phyloP scores from a whole-genome alignment of 92 coral and sea anemone species.

The Muricea muricata region DNA sequence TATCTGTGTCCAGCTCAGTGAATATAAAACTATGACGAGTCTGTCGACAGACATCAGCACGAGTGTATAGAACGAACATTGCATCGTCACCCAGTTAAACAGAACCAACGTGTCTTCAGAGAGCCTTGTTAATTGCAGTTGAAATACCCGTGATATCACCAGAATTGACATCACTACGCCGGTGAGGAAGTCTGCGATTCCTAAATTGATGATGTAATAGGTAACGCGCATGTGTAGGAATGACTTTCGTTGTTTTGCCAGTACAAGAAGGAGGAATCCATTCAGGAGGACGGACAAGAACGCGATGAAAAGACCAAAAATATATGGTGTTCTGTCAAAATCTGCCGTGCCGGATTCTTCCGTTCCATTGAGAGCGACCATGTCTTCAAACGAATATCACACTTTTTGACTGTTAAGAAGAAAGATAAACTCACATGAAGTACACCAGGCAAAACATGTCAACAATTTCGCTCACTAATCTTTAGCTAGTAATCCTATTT shows the following conservation, averaged over 20 bases:
- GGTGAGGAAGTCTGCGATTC: constrained; percentile 26
- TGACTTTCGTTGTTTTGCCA: constrained; percentile 27
- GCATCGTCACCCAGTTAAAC: constrained; percentile 36
- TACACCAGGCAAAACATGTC: too few species aligned
- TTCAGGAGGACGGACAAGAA: constrained; percentile 4
- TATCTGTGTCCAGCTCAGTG: constrained; percentile 1
- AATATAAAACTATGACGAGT: constrained; percentile 26
- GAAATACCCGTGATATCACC: not conserved
- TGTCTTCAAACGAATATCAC: too few species aligned
- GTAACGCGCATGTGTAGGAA: constrained; percentile 31
- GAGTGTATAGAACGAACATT: constrained; percentile 30
- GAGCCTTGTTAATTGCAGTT: not conserved
- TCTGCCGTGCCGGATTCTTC: not conserved
- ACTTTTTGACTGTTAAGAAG: too few species aligned
- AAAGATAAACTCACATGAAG: too few species aligned
- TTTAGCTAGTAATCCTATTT: too few species aligned
- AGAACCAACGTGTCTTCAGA: not conserved
- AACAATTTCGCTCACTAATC: too few species aligned
- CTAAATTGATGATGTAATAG: constrained; percentile 27
- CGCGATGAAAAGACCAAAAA: constrained; percentile 4
- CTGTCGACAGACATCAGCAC: constrained; percentile 33
- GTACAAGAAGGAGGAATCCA: constrained; percentile 35
- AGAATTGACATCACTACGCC: not conserved
- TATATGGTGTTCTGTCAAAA: not conserved
- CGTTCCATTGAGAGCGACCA: not conserved